Evolutionary conservation across 2,888 invertebrate species (phyloP).

Genomic region (Drosophila sordidula): DNA sequence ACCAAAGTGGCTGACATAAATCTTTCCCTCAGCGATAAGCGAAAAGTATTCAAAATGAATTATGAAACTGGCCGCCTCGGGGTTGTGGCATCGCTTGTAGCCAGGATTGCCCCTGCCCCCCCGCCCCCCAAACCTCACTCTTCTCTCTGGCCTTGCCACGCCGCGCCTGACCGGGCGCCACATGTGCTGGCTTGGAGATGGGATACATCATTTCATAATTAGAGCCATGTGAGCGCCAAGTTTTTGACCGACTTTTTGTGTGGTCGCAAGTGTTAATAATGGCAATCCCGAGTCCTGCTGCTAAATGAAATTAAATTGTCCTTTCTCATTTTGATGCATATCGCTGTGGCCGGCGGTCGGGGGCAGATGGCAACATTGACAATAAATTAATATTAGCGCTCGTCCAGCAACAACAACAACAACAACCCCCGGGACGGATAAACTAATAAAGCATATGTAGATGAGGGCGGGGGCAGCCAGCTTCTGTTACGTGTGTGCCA

Average conservation of each 20-base stretch:
- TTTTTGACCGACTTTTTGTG: constrained; percentile 73
- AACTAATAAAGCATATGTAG: constrained; percentile 76
- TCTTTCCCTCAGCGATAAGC: constrained; percentile 76
- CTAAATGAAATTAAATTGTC: constrained; percentile 80
- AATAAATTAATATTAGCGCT: constrained; percentile 76
- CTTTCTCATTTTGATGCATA: constrained; percentile 77
- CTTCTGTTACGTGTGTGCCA: constrained; percentile 33
- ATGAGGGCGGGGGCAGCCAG: constrained; percentile 2
- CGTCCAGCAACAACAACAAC: constrained; percentile 30
- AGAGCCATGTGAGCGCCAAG: constrained; percentile 53
- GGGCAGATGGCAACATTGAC: constrained; percentile 52
- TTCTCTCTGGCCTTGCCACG: not conserved
- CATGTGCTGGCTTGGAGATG: constrained; percentile 36
- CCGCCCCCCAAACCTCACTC: no score
- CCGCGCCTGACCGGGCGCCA: constrained; percentile 31
- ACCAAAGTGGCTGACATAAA: constrained; percentile 67
- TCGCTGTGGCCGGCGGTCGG: constrained; percentile 38
- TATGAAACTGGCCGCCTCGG: constrained; percentile 57
- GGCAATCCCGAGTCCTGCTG: constrained; percentile 53
- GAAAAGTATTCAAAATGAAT: constrained; percentile 76
- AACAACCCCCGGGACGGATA: constrained; percentile 50
- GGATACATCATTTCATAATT: constrained; percentile 82
- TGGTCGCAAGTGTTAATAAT: constrained; percentile 77
- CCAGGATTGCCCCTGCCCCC: not conserved
- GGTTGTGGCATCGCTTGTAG: constrained; percentile 8